These are phyloP conservation scores for Drosophila incognita DNA, from an alignment of 2,888 invertebrate species.

Conservation along the genomic window DNA sequence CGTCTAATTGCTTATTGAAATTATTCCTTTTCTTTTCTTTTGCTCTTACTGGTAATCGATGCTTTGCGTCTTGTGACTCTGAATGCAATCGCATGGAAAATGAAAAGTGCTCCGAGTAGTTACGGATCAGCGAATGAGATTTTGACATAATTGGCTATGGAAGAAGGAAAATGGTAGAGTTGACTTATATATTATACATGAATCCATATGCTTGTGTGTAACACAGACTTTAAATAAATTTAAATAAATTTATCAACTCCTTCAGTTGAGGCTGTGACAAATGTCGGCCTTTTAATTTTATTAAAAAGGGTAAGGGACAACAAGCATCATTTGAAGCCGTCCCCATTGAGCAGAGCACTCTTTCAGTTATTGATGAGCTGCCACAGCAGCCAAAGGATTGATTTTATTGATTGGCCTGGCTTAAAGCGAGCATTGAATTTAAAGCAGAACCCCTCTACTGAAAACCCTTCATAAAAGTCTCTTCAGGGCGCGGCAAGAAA, in stretches of 20 bases:
- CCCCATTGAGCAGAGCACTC: conserved; percentile 22
- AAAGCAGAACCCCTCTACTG: conserved; percentile 18
- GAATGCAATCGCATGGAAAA: conserved; percentile 32
- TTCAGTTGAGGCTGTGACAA: conserved; percentile 40
- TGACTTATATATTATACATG: background rate
- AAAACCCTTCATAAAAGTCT: conserved; percentile 21
- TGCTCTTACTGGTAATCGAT: conserved; percentile 37
- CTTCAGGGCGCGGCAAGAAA: conserved; percentile 28
- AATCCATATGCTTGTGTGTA: background rate
- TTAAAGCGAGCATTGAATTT: conserved; percentile 49
- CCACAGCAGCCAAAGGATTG: conserved; percentile 44
- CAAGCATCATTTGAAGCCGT: conserved; percentile 31
- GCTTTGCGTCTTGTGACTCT: conserved; percentile 10
- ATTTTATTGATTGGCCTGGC: conserved; percentile 65
- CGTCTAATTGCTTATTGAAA: conserved; percentile 77
- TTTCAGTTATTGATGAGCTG: conserved; percentile 56
- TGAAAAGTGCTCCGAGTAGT: conserved; percentile 25
- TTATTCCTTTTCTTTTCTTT: conserved; percentile 43
- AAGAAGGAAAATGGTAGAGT: background rate
- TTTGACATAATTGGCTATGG: conserved; percentile 26
- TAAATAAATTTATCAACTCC: conserved; percentile 33
- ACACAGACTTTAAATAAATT: conserved; percentile 18
- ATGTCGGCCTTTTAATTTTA: conserved; percentile 58
- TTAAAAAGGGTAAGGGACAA: conserved; percentile 53
- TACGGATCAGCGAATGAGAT: conserved; percentile 6